A percentile compares a stretch with the other conserved stretches of the same genome.
phyloP scores from a whole-genome alignment of 2,888 invertebrate genomes.

The Drosophila algonquin region DNA sequence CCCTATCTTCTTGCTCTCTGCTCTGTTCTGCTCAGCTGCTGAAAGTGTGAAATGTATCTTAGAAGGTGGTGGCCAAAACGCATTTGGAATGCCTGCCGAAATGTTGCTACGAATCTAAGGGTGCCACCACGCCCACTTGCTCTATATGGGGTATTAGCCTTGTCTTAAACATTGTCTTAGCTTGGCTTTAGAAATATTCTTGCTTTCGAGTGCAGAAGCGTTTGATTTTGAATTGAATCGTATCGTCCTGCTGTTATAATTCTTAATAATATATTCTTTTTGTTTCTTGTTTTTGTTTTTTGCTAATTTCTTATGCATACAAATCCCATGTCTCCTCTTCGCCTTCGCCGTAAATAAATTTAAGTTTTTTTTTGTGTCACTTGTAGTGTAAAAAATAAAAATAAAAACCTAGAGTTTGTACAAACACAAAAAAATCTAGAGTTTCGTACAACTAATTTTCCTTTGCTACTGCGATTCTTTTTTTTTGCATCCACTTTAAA shows the following conservation, averaged over 20 bases:
- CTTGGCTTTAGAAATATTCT: slow-evolving; percentile 63
- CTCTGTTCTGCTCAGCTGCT: slow-evolving; percentile 45
- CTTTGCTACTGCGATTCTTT: slow-evolving; percentile 18
- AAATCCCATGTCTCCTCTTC: slow-evolving; percentile 35
- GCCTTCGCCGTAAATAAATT: slow-evolving; percentile 48
- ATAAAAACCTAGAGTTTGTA: slow-evolving; percentile 45
- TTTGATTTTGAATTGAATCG: slow-evolving; percentile 16
- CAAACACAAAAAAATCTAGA: slow-evolving; percentile 36
- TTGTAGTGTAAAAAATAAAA: slow-evolving; percentile 63
- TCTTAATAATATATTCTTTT: slow-evolving; percentile 39
- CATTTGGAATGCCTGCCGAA: slow-evolving; percentile 72
- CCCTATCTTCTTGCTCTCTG: slow-evolving; percentile 18
- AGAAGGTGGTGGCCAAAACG: slow-evolving; percentile 58
- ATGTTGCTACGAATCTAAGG: slow-evolving; percentile 38
- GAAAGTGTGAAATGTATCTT: slow-evolving; percentile 47
- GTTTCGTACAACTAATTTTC: slow-evolving; percentile 35
- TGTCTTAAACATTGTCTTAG: slow-evolving; percentile 33
- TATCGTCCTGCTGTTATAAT: slow-evolving; percentile 14
- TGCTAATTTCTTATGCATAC: slow-evolving; percentile 37
- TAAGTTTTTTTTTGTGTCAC: slow-evolving; percentile 47
- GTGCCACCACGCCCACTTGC: slow-evolving; percentile 9
- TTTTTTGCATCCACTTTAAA: slow-evolving; percentile 39
- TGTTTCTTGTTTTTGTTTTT: slow-evolving; percentile 28
- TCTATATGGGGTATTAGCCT: background rate
- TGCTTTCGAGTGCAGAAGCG: slow-evolving; percentile 64